A percentile compares a stretch with the other conserved stretches of the same genome.
phyloP scores from a whole-genome alignment of 2,888 invertebrate genomes.

The Cheilosia grossa region DNA sequence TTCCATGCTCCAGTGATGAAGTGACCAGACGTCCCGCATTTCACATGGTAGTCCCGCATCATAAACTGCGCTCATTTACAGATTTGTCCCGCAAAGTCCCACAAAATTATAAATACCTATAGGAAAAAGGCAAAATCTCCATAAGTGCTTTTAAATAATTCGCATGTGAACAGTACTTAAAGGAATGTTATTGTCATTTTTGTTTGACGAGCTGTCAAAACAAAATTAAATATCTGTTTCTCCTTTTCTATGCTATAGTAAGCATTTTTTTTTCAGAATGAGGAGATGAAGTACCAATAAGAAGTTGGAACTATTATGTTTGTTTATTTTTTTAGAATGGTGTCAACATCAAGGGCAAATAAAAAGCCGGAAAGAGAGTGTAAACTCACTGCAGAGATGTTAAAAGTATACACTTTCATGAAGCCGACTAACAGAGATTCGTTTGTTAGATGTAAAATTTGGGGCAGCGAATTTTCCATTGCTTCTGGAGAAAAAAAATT shows the following conservation, averaged over 20 bases:
- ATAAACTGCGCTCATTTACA: background rate
- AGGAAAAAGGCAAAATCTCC: background rate
- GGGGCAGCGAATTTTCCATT: constrained; percentile 21
- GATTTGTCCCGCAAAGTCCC: background rate
- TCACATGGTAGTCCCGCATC: too few species aligned
- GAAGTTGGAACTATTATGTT: background rate
- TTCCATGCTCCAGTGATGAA: too few species aligned
- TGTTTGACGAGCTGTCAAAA: constrained; percentile 1
- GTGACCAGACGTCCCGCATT: too few species aligned
- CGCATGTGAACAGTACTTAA: background rate
- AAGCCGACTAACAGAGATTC: constrained; percentile 5
- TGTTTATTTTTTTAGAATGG: constrained; percentile 12
- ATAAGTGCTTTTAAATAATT: constrained; percentile 6
- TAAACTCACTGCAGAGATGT: constrained; percentile 15
- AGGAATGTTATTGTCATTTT: background rate
- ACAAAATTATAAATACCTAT: too few species aligned
- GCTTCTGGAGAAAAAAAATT: constrained; percentile 19
- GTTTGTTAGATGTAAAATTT: constrained; percentile 28
- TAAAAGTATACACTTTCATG: constrained; percentile 5
- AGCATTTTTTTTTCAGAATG: constrained; percentile 3
- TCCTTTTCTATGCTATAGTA: constrained; percentile 3
- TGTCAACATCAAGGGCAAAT: background rate
- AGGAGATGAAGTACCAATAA: background rate
- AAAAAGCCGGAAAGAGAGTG: constrained; percentile 21
- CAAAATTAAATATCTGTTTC: constrained; percentile 1